These are phyloP conservation scores for Sphaeridia pumilis DNA, from an alignment of 2,888 invertebrate species.

Conservation along the genomic window DNA sequence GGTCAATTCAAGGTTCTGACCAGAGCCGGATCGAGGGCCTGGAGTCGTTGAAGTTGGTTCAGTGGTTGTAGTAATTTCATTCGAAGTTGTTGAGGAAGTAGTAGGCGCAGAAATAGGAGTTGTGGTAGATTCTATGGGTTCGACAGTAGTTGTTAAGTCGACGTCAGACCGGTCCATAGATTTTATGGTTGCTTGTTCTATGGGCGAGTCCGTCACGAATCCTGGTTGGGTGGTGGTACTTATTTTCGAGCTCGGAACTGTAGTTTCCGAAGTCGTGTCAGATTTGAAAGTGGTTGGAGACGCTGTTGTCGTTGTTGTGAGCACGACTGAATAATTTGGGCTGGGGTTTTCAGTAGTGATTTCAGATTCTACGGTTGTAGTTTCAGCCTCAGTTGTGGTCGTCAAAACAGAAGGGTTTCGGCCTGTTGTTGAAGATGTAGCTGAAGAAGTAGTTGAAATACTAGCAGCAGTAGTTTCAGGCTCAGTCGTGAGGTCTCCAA, in stretches of 20 bases:
- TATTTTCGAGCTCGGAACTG: not conserved
- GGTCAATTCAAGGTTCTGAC: not conserved
- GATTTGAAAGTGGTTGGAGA: not conserved
- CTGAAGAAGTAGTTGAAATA: slow-evolving; percentile 6
- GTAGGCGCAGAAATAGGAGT: slow-evolving; percentile 6
- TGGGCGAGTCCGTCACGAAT: not conserved
- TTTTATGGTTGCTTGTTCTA: not conserved
- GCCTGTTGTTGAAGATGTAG: slow-evolving; percentile 31
- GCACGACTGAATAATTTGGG: no score
- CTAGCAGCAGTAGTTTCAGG: slow-evolving; percentile 1
- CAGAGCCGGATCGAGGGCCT: no score
- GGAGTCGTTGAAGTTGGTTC: not conserved
- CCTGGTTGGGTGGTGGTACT: not conserved
- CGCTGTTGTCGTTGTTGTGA: slow-evolving; percentile 1
- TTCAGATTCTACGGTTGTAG: not conserved
- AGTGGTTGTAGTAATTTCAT: not conserved
- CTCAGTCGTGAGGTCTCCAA: slow-evolving; percentile 17
- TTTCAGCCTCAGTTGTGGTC: not conserved
- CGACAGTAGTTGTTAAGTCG: slow-evolving; percentile 15
- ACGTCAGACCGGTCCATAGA: slow-evolving; percentile 1
- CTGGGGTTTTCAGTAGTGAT: no score
- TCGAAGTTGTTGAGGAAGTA: slow-evolving; percentile 27
- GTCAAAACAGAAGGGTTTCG: not conserved
- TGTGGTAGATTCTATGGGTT: not conserved
- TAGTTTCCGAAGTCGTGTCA: not conserved